Evolutionary conservation across 2,888 invertebrate species (phyloP).

Genomic region (Dyspetes luteomarginatus): DNA sequence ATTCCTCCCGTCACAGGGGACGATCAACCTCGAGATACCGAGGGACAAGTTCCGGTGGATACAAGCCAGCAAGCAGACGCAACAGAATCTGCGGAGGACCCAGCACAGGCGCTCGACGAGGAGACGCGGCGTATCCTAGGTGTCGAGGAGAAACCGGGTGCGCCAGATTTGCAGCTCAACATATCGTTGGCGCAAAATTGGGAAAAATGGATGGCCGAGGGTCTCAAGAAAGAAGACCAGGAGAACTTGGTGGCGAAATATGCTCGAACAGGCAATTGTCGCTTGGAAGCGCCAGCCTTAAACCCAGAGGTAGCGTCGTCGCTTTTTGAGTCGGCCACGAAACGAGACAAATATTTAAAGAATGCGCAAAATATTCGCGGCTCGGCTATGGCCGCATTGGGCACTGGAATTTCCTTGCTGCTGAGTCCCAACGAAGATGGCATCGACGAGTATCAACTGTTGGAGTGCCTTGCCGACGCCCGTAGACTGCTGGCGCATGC

Average conservation of each 20-base stretch:
- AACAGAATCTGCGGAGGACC: not conserved
- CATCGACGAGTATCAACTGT: slow-evolving; percentile 39
- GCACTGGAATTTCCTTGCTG: slow-evolving; percentile 48
- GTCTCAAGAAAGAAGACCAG: slow-evolving; percentile 61
- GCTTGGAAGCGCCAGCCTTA: slow-evolving; percentile 59
- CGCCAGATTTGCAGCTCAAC: slow-evolving; percentile 53
- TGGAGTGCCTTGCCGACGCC: slow-evolving; percentile 51
- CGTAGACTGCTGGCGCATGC: slow-evolving; percentile 54
- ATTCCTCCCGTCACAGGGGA: not conserved
- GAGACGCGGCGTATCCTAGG: slow-evolving; percentile 54
- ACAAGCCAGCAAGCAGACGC: not conserved
- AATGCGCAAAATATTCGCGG: slow-evolving; percentile 63
- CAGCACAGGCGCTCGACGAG: slow-evolving; percentile 39
- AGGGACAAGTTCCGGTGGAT: slow-evolving; percentile 42
- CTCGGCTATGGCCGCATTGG: slow-evolving; percentile 62
- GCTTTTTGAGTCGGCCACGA: slow-evolving; percentile 57
- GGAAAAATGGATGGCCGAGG: slow-evolving; percentile 56
- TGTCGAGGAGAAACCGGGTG: slow-evolving; percentile 32
- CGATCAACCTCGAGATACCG: slow-evolving; percentile 47
- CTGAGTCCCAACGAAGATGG: slow-evolving; percentile 48
- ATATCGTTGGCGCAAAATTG: slow-evolving; percentile 55
- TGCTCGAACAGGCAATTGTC: slow-evolving; percentile 60
- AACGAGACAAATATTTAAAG: slow-evolving; percentile 63
- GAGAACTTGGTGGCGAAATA: slow-evolving; percentile 56
- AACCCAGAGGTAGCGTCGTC: slow-evolving; percentile 62